Evolutionary conservation across 2,888 invertebrate species (phyloP).

Genomic region (Conomelus anceps): DNA sequence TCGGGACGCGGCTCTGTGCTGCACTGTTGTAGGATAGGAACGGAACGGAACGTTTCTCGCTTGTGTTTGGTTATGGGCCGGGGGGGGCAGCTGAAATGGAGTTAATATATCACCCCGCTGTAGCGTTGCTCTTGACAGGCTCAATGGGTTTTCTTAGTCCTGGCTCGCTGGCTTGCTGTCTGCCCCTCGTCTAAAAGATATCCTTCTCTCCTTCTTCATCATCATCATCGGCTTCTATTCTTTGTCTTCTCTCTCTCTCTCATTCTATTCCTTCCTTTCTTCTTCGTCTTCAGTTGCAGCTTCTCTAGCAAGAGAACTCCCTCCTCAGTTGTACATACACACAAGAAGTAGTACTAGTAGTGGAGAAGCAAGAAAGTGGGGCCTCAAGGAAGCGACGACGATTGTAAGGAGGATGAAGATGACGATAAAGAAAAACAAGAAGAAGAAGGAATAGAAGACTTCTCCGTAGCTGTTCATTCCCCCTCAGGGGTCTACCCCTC

Average conservation of each 20-base stretch:
- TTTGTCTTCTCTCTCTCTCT: constrained; percentile 15
- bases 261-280: not conserved
- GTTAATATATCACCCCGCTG: constrained; percentile 41
- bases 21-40: constrained; percentile 6
- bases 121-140: constrained; percentile 41
- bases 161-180: constrained; percentile 14
- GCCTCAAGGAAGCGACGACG: no score
- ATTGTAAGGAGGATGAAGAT: no score
- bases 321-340: not conserved
- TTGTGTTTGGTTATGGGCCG: constrained; percentile 5
- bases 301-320: not conserved
- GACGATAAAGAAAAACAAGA: not conserved
- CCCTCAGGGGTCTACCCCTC: not conserved
- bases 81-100: constrained; percentile 37
- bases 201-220: constrained; percentile 15
- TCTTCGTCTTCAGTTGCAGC: no score
- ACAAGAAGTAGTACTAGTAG: not conserved
- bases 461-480: not conserved
- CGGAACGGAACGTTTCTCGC: constrained; percentile 2
- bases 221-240: constrained; percentile 17
- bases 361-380: not conserved
- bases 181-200: not conserved
- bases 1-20: no score
- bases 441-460: no score
- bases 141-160: constrained; percentile 38